Evolutionary conservation across 2,113 vertebrate species (phyloP).

Genomic region (Poeciliopsis occidentalis): DNA sequence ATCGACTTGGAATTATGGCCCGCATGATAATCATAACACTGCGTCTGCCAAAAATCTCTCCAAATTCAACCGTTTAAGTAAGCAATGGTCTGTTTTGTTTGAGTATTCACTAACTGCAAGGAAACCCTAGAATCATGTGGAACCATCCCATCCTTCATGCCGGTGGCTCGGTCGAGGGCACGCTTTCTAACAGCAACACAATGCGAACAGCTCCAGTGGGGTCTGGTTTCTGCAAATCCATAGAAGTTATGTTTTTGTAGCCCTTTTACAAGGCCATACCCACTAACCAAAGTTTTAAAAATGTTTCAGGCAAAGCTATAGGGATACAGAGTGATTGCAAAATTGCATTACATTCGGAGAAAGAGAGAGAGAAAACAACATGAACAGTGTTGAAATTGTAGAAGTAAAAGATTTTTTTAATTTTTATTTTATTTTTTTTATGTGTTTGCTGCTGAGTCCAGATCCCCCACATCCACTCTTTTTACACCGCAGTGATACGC

Average conservation of each 20-base stretch:
- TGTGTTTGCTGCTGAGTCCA: background rate
- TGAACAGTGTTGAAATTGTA: background rate
- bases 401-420: conserved; percentile 4
- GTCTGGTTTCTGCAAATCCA: conserved; percentile 13
- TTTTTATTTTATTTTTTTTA: background rate
- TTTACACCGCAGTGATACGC: background rate
- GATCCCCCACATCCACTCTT: background rate
- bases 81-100: conserved; percentile 30
- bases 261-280: background rate
- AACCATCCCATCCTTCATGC: conserved; percentile 17
- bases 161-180: conserved; percentile 7
- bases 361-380: background rate
- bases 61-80: conserved; percentile 25
- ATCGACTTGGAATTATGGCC: conserved; percentile 17
- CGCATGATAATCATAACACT: conserved; percentile 25
- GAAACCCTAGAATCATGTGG: conserved; percentile 25
- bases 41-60: conserved; percentile 20
- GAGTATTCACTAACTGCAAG: conserved; percentile 27
- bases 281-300: conserved; percentile 2
- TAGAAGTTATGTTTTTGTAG: background rate
- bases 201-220: background rate
- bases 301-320: background rate
- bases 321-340: background rate
- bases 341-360: background rate
- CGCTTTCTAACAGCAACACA: conserved; percentile 8